phyloP scores from a whole-genome alignment of 2,888 invertebrate species.

The Auanema freiburgensis region DNA sequence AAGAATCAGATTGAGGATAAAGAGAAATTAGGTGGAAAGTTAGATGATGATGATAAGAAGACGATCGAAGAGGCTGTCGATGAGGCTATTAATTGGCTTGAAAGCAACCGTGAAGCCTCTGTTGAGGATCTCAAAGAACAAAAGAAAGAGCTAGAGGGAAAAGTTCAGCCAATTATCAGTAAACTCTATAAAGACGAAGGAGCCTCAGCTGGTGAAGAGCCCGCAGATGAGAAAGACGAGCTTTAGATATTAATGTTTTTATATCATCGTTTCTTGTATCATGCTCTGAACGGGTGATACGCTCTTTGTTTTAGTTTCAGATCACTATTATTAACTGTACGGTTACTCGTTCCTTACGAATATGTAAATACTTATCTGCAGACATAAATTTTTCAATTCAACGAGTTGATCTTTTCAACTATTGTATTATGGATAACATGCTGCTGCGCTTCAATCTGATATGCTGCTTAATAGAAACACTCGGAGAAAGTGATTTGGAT shows the following conservation, averaged over 20 bases:
- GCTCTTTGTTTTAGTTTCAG: too few relatives aligned
- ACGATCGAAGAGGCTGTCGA: conserved; percentile 91
- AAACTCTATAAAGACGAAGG: conserved; percentile 78
- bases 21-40: conserved; percentile 87
- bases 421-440: too few relatives aligned
- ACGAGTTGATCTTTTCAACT: too few relatives aligned
- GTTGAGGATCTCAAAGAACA: conserved; percentile 75
- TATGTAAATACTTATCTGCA: too few relatives aligned
- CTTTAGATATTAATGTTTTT: conserved; percentile 27
- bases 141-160: conserved; percentile 78
- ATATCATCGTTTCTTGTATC: neutral
- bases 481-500: too few relatives aligned
- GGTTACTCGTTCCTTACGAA: too few relatives aligned
- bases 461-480: too few relatives aligned
- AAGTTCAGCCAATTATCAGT: conserved; percentile 93
- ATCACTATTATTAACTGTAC: too few relatives aligned
- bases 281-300: too few relatives aligned
- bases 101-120: conserved; percentile 76
- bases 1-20: conserved; percentile 90
- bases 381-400: too few relatives aligned
- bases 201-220: conserved; percentile 21
- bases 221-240: conserved; percentile 53
- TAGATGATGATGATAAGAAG: conserved; percentile 83
- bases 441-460: too few relatives aligned
- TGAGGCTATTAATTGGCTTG: conserved; percentile 95